Conservation (phyloP, 1,140 invertebrate genomes). For the Drosophila ambigua region DNA sequence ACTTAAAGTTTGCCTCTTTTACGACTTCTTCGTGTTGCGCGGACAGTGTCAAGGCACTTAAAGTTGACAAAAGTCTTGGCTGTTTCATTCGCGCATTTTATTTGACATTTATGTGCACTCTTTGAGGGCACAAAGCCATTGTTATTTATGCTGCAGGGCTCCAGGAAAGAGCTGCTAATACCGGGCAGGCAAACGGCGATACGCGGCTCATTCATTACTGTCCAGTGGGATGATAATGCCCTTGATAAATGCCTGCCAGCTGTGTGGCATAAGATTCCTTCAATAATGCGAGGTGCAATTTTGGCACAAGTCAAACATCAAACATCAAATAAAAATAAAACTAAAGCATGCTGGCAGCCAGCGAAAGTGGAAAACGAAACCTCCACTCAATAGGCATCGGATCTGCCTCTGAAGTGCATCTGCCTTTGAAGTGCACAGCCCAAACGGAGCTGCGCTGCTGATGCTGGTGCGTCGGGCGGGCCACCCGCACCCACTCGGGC, state of each 20-base stretch:
- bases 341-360: conserved; percentile 9
- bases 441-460: conserved; percentile 2
- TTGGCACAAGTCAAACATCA: conserved; percentile 14
- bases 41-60: conserved; percentile 39
- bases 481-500: conserved; percentile 67
- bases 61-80: conserved; percentile 13
- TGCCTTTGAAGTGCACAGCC: conserved; percentile 66
- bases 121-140: too few species aligned
- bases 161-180: too few species aligned
- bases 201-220: too few species aligned
- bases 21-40: conserved; percentile 45
- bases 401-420: conserved; percentile 44
- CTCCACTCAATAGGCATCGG: conserved; percentile 25
- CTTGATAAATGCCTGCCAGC: too few species aligned
- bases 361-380: conserved; percentile 29
- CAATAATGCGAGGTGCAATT: conserved; percentile 22
- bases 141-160: too few species aligned
- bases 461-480: conserved; percentile 20
- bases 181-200: too few species aligned
- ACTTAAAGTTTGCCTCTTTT: conserved; percentile 66
- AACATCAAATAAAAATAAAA: conserved; percentile 22
- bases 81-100: too few species aligned
- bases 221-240: too few species aligned
- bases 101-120: too few species aligned
- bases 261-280: not conserved